Percentiles rank a stretch among this genome's conserved stretches.
phyloP scores from a whole-genome alignment of 2,113 vertebrate species.

The Smithornis capensis region DNA sequence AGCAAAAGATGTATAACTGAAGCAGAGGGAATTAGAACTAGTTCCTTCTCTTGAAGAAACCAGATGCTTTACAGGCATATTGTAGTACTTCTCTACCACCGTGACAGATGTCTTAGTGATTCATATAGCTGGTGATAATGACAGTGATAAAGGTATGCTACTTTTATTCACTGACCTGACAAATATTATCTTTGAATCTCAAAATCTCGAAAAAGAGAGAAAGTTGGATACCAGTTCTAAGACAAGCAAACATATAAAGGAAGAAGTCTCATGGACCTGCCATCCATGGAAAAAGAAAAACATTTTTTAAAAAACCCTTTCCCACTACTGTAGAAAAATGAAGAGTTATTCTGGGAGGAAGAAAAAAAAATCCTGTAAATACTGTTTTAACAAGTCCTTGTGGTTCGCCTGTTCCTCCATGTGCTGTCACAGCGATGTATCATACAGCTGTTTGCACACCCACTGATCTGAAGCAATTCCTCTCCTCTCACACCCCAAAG shows the following conservation, averaged over 20 bases:
- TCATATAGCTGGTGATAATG: slow-evolving; percentile 41
- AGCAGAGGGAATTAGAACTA: slow-evolving; percentile 64
- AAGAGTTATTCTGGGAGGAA: background rate
- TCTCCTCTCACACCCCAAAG: background rate
- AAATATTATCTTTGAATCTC: background rate
- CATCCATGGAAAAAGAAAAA: background rate
- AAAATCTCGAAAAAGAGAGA: background rate
- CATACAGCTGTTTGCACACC: background rate
- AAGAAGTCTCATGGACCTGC: background rate
- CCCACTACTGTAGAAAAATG: background rate
- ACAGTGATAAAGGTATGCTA: slow-evolving; percentile 13
- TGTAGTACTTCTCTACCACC: background rate
- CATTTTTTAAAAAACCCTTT: background rate
- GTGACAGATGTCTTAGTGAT: slow-evolving; percentile 44
- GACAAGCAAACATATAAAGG: background rate
- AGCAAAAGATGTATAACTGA: slow-evolving; percentile 70
- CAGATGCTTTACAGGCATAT: slow-evolving; percentile 57
- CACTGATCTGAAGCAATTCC: slow-evolving; percentile 1
- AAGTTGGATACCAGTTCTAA: background rate
- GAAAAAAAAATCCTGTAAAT: background rate
- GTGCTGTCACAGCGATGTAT: background rate
- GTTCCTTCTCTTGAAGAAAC: slow-evolving; percentile 42
- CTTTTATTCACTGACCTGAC: background rate
- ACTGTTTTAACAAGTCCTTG: slow-evolving; percentile 12
- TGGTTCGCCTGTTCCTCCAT: background rate